A percentile compares a stretch with the other conserved stretches of the same genome.
Conservation (phyloP, 2,113 vertebrate species). For the Tor tambroides region DNA sequence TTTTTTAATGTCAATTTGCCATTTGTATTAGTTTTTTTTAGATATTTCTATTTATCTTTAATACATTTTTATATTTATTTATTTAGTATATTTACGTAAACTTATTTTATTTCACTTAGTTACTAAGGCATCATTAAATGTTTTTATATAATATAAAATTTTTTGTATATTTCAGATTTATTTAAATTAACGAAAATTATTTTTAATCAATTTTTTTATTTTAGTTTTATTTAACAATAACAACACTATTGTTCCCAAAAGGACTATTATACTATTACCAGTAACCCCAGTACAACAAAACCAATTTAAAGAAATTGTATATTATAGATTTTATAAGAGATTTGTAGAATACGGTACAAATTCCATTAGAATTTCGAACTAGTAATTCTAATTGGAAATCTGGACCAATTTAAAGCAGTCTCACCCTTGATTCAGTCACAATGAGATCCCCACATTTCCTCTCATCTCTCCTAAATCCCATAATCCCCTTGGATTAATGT, state of each 20-base stretch:
- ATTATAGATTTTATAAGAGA: background rate
- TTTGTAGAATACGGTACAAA: background rate
- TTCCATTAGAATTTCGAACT: background rate
- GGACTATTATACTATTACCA: background rate
- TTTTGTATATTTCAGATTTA: background rate
- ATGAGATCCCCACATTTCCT: background rate
- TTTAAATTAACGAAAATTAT: background rate
- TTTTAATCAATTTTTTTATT: background rate
- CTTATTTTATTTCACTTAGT: background rate
- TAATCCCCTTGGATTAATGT: background rate
- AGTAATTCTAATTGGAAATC: background rate
- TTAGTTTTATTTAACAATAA: background rate
- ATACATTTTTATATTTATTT: background rate
- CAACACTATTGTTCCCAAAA: background rate
- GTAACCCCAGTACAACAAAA: background rate
- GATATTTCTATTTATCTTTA: background rate
- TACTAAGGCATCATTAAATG: background rate
- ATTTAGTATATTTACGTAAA: too few relatives aligned
- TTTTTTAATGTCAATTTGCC: background rate
- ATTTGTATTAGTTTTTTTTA: background rate
- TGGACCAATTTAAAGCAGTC: background rate
- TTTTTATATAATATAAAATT: background rate
- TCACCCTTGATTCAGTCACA: background rate
- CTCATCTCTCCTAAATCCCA: background rate
- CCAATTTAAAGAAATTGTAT: background rate